Evolutionary conservation across 2,888 invertebrate genomes (phyloP).

Genomic region (Aelia acuminata): DNA sequence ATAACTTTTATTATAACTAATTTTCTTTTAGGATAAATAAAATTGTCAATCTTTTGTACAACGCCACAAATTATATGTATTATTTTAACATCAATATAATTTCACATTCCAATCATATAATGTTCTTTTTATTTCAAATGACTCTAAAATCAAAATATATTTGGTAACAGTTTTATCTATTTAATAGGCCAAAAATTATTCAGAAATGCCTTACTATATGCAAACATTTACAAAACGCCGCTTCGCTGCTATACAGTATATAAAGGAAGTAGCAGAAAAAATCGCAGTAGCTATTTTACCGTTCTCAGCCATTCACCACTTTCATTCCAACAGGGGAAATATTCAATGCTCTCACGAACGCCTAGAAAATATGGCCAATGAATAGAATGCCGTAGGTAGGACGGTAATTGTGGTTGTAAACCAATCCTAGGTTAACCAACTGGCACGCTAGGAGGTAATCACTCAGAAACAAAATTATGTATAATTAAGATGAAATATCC

Average conservation of each 20-base stretch:
- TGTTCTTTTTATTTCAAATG: no score
- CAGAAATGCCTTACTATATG: no score
- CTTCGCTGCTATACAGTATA: background rate
- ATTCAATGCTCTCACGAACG: constrained; percentile 1
- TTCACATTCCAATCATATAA: no score
- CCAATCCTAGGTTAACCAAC: background rate
- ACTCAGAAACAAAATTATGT: background rate
- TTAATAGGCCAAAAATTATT: background rate
- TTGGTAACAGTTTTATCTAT: background rate
- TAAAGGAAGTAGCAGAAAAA: background rate
- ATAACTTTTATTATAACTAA: no score
- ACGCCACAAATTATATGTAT: no score
- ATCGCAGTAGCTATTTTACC: background rate
- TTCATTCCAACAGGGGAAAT: background rate
- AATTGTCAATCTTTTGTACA: no score
- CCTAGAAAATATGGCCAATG: background rate
- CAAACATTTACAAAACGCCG: no score
- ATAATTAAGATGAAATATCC: background rate
- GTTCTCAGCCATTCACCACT: background rate
- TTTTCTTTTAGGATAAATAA: no score
- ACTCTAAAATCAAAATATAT: no score
- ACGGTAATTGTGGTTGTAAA: constrained; percentile 15
- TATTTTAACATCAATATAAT: no score
- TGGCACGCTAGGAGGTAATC: background rate
- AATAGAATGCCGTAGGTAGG: background rate